Evolutionary conservation across 2,888 invertebrate genomes (phyloP).

Genomic region (Plemyria rubiginata): DNA sequence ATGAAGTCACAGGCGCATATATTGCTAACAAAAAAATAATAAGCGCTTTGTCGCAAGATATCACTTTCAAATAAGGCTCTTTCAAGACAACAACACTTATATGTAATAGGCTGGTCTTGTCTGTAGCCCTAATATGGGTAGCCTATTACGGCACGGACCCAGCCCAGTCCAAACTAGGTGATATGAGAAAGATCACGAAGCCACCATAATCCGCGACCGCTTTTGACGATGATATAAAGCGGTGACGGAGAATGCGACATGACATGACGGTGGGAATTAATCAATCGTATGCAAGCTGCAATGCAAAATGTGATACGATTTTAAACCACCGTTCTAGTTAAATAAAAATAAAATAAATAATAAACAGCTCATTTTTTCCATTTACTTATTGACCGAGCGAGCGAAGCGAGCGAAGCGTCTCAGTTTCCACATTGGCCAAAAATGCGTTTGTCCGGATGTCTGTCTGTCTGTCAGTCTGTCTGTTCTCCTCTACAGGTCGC

Average conservation of each 20-base stretch:
- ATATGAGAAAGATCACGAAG: slow-evolving; percentile 28
- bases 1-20: background rate
- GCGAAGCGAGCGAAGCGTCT: too few relatives aligned
- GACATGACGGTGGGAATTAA: too few relatives aligned
- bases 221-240: background rate
- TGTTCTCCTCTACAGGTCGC: too few relatives aligned
- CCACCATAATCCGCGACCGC: background rate
- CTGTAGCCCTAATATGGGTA: slow-evolving; percentile 25
- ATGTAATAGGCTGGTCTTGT: slow-evolving; percentile 26
- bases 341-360: too few relatives aligned
- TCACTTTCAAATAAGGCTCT: slow-evolving; percentile 18
- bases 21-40: background rate
- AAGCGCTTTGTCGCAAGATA: slow-evolving; percentile 11
- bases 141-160: slow-evolving; percentile 26
- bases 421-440: too few relatives aligned
- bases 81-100: slow-evolving; percentile 15
- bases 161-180: slow-evolving; percentile 29
- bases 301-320: too few relatives aligned
- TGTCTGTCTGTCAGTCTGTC: too few relatives aligned
- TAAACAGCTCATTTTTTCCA: too few relatives aligned
- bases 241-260: background rate
- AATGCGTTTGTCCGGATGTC: too few relatives aligned
- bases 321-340: too few relatives aligned
- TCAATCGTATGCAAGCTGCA: background rate
- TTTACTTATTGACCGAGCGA: too few relatives aligned